phyloP scores from a whole-genome alignment of 2,113 vertebrate species.

The Parotia lawesii region DNA sequence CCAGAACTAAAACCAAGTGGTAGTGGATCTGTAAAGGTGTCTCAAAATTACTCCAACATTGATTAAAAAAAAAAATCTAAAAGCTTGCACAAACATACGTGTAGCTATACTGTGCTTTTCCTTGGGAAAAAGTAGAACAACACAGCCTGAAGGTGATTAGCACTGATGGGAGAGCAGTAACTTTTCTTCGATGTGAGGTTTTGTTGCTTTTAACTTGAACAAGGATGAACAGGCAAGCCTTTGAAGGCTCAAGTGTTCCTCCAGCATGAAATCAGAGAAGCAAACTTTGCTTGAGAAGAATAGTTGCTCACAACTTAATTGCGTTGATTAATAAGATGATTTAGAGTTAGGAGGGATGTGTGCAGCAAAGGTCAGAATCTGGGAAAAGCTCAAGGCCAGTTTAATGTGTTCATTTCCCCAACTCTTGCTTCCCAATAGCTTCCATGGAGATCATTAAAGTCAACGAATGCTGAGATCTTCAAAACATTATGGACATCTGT shows the following conservation, averaged over 20 bases:
- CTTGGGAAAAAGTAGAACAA: not conserved
- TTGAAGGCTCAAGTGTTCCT: not conserved
- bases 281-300: not conserved
- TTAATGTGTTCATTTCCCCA: not conserved
- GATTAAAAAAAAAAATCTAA: not conserved
- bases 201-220: not conserved
- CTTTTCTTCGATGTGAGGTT: not conserved
- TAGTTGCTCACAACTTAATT: not conserved
- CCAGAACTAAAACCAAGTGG: not conserved
- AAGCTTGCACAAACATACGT: not conserved
- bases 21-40: not conserved
- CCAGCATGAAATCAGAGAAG: not conserved
- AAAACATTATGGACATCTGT: slow-evolving; percentile 7
- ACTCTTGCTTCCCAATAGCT: not conserved
- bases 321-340: not conserved
- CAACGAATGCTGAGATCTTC: not conserved
- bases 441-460: slow-evolving; percentile 40
- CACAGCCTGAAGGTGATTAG: not conserved
- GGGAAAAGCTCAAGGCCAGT: not conserved
- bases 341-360: not conserved
- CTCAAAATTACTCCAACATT: not conserved
- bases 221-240: not conserved
- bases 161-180: not conserved
- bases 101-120: not conserved
- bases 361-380: slow-evolving; percentile 13